These are phyloP conservation scores for Idaea straminata DNA, from an alignment of 2,888 invertebrate genomes.

Conservation along the genomic window DNA sequence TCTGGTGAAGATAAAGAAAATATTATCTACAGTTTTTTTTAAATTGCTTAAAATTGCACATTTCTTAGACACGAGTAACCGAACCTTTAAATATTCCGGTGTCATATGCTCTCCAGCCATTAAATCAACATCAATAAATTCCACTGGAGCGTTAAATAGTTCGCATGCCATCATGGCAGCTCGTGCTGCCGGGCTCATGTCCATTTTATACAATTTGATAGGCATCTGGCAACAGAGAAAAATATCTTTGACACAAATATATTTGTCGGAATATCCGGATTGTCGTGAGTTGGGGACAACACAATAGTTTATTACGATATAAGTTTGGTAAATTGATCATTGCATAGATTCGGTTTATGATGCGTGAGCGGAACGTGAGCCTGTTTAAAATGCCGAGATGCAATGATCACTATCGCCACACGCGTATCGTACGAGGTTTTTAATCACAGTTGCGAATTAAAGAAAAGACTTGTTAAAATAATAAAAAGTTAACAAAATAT, in stretches of 20 bases:
- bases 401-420: too few relatives aligned
- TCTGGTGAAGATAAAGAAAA: conserved; percentile 40
- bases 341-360: too few relatives aligned
- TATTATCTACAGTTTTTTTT: not conserved
- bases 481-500: too few relatives aligned
- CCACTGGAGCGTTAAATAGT: not conserved
- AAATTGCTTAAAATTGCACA: not conserved
- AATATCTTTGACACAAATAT: not conserved
- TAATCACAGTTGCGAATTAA: too few relatives aligned
- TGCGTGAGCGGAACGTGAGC: too few relatives aligned
- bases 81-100: conserved; percentile 24
- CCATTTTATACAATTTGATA: conserved; percentile 20
- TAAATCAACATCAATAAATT: not conserved
- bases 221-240: not conserved
- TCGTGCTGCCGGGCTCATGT: conserved; percentile 21
- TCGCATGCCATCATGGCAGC: conserved; percentile 10
- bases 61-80: not conserved
- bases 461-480: too few relatives aligned
- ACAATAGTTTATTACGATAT: too few relatives aligned
- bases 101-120: conserved; percentile 11
- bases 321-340: too few relatives aligned
- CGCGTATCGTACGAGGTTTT: too few relatives aligned
- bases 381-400: too few relatives aligned
- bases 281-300: too few relatives aligned
- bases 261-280: too few relatives aligned